A percentile compares a stretch with the other conserved stretches of the same genome.
These are phyloP conservation scores for Hippopotamyrus pictus DNA, from an alignment of 2,797 vertebrate genomes.

Conservation along the genomic window DNA sequence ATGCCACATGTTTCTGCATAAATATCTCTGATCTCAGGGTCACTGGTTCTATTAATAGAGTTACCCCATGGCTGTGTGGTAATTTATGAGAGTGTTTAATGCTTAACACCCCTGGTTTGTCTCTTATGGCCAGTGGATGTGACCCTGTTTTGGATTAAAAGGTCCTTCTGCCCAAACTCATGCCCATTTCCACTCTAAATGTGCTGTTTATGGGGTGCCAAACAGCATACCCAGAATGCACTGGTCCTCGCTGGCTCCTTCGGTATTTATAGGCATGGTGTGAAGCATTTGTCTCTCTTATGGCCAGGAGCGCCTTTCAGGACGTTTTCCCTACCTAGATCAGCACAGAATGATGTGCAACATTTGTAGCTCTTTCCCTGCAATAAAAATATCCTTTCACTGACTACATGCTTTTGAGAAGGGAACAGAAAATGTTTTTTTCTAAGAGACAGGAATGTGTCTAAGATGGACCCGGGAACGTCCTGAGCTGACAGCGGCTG, in stretches of 20 bases:
- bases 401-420: not conserved
- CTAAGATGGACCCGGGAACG: not conserved
- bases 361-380: not conserved
- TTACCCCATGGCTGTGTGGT: not conserved
- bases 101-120: not conserved
- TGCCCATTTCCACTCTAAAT: not conserved
- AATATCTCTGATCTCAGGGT: not conserved
- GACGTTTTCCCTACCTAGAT: not conserved
- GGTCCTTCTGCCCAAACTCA: not conserved
- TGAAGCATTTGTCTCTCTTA: not conserved
- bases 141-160: constrained; percentile 3
- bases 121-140: not conserved
- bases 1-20: constrained; percentile 5
- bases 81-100: constrained; percentile 16
- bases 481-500: not conserved
- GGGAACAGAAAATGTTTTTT: not conserved
- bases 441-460: not conserved
- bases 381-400: not conserved
- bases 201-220: not conserved
- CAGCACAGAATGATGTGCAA: not conserved
- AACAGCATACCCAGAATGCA: constrained; percentile 2
- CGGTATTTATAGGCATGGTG: not conserved
- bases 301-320: not conserved
- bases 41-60: not conserved
- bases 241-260: not conserved